Conservation (phyloP, 2,113 vertebrate genomes). For the Myrmecophaga tridactyla region DNA sequence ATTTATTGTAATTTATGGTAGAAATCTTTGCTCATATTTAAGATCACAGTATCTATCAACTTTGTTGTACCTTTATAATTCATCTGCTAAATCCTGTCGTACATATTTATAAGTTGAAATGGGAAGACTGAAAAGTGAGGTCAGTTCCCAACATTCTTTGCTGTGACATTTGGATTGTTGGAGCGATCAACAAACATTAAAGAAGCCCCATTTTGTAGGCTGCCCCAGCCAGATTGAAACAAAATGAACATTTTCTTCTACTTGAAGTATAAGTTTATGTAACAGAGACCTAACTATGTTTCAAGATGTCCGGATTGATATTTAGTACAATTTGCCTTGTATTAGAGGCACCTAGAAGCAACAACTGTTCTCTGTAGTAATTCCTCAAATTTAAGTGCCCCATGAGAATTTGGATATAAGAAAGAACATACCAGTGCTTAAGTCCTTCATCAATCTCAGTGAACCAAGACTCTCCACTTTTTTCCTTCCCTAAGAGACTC, state of each 20-base stretch:
- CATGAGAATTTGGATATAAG: neutral
- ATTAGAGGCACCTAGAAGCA: constrained; percentile 39
- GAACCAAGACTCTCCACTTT: neutral
- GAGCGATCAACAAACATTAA: constrained; percentile 9
- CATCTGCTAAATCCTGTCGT: neutral
- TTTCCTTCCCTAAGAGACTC: neutral
- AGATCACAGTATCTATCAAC: neutral
- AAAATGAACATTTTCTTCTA: constrained; percentile 24
- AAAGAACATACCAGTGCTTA: neutral
- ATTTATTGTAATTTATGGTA: neutral
- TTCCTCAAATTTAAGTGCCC: neutral
- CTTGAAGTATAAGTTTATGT: constrained; percentile 5
- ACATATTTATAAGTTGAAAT: constrained; percentile 6
- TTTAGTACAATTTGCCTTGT: constrained; percentile 43
- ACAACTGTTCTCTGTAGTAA: constrained; percentile 40
- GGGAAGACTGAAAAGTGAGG: neutral
- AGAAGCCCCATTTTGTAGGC: neutral
- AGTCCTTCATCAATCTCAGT: constrained; percentile 8
- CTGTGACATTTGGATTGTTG: neutral
- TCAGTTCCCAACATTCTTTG: neutral
- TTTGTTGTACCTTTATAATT: neutral
- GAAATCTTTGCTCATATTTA: neutral
- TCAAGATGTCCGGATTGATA: constrained; percentile 19
- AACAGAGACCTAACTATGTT: constrained; percentile 22
- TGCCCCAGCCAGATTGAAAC: neutral